Percentiles rank a stretch among this genome's conserved stretches.
Evolutionary conservation across 1,140 invertebrate species (phyloP).

Genomic region (Archivesica marissinica): DNA sequence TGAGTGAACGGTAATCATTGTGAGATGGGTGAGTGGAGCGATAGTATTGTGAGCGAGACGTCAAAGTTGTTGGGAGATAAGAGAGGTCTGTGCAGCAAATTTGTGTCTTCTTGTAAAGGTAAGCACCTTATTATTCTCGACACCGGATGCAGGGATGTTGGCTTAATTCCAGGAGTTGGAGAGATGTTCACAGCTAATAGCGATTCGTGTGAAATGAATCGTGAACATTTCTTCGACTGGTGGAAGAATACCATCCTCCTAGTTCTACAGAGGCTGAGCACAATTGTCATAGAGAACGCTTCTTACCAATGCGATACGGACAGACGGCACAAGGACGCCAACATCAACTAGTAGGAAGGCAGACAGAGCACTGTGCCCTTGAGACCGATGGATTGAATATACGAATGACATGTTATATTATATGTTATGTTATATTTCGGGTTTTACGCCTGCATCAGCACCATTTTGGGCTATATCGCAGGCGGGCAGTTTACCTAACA

Average conservation of each 20-base stretch:
- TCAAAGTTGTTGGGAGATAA: not conserved
- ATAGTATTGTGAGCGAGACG: not conserved
- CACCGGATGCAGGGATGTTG: not conserved
- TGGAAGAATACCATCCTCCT: not conserved
- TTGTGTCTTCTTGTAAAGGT: too few species aligned
- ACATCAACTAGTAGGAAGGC: not conserved
- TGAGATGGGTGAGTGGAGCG: not conserved
- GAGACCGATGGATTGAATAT: not conserved
- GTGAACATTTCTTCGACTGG: not conserved
- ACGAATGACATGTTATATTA: too few species aligned
- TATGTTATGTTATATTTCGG: too few species aligned
- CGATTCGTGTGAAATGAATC: not conserved
- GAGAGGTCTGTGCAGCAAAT: not conserved
- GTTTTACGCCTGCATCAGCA: too few species aligned
- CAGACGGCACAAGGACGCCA: not conserved
- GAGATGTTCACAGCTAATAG: not conserved
- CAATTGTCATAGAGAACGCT: not conserved
- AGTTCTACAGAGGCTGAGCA: not conserved
- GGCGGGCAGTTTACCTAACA: too few species aligned
- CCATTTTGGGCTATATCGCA: too few species aligned
- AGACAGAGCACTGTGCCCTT: not conserved
- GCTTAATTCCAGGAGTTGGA: not conserved
- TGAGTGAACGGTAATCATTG: not conserved
- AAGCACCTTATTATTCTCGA: not conserved
- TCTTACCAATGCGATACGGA: not conserved